Percentiles rank a stretch among this genome's conserved stretches.
Evolutionary conservation across 2,888 invertebrate species (phyloP).

Genomic region (Agrotis segetum): DNA sequence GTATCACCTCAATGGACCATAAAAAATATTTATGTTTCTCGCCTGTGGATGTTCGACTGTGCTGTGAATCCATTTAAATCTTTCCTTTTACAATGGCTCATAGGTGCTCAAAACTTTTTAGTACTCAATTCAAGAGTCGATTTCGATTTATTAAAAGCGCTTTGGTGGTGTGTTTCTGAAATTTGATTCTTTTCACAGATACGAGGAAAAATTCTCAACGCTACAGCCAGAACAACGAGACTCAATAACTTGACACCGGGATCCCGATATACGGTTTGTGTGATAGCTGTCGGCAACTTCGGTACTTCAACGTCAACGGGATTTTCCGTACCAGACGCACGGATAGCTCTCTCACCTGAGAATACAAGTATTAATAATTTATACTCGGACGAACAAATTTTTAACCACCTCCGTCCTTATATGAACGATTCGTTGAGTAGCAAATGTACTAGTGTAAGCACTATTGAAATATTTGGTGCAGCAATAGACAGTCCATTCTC

Average conservation of each 20-base stretch:
- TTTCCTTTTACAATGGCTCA: constrained; percentile 81
- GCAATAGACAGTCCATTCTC: constrained; percentile 90
- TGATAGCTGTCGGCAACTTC: constrained; percentile 95
- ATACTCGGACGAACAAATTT: constrained; percentile 92
- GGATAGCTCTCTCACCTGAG: constrained; percentile 85
- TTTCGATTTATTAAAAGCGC: constrained; percentile 37
- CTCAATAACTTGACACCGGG: constrained; percentile 94
- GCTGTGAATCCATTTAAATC: constrained; percentile 85
- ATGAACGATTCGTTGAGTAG: constrained; percentile 94
- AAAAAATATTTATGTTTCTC: constrained; percentile 90
- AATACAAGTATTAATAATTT: constrained; percentile 78
- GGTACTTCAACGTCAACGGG: constrained; percentile 85
- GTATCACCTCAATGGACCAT: constrained; percentile 91
- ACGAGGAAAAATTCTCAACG: constrained; percentile 94
- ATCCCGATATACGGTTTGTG: constrained; percentile 96
- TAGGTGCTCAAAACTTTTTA: constrained; percentile 72
- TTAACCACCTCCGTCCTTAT: constrained; percentile 80
- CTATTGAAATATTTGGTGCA: constrained; percentile 93
- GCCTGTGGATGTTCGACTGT: constrained; percentile 83
- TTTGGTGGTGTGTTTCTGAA: constrained; percentile 5
- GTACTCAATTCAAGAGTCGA: constrained; percentile 60
- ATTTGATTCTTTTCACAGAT: constrained; percentile 88
- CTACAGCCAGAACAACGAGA: constrained; percentile 93
- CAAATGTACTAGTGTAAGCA: constrained; percentile 94
- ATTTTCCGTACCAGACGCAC: constrained; percentile 87